Base-by-base conservation (phyloP, 1,140 invertebrate genomes). In the Octopus sinensis region DNA sequence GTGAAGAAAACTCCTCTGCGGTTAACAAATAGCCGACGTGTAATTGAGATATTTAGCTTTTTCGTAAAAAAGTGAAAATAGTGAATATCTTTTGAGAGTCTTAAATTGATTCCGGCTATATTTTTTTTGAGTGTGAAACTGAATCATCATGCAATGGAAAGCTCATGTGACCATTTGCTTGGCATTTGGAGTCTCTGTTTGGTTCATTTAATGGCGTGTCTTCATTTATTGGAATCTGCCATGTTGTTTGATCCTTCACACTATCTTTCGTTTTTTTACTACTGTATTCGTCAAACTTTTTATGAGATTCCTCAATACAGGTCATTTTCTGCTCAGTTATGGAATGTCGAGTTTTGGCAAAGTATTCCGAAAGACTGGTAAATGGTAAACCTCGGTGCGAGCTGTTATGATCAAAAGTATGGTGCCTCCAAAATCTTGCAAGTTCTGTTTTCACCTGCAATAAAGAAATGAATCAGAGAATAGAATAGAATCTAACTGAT, bases 371-470 rank as follows among this genome's bases (percentile, higher is more conserved):
- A 73, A 73, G 68, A 23, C 68, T 73, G 68, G 68, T 73, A 23
- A 73, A 73, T 5, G 68, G 7, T 17, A 23, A n/a, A 73, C 17
- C 5, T n/a, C 68, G 68, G 68, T 73, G 68, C 6, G 68, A 9
- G 30, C 6, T 73, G 13, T 73, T 23, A 23, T 23, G 17, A 73
- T 5, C 9, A 13, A 73, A 6, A 23, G 79, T 85, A 78, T 86
- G 82, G n/a, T 85, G 75, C 10, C 85, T 84, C 85, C 86, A 87
- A 6, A 81, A 82, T 79, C 86, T 86, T 23, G 81, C 76, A 30
- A 87, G 80, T 82, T 87, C 86, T 4, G 84, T 80, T 79, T 87
- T 84, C 7, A 87, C 86, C 85, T 87, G 80, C 10, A 78, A 79
- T 30, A 6, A 53, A 79, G 80, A 81, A 54, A 75, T 52, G 30